These are phyloP conservation scores for Pelmatolapia mariae DNA, from an alignment of 2,113 vertebrate genomes.

Conservation along the genomic window DNA sequence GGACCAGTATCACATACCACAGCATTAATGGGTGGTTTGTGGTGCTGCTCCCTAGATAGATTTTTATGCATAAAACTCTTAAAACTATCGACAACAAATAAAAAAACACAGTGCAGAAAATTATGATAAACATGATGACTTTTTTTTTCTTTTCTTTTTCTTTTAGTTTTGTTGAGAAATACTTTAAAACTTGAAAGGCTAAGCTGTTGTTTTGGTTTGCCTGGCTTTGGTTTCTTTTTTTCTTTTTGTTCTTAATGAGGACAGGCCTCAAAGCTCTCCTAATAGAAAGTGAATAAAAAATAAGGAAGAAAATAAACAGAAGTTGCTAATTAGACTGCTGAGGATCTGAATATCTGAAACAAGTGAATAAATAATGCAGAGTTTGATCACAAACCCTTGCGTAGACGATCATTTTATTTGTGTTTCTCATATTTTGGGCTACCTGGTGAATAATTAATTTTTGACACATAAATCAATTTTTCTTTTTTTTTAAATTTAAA, in stretches of 20 bases:
- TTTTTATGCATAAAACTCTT: background rate
- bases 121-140: background rate
- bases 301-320: background rate
- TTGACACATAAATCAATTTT: background rate
- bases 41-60: background rate
- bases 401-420: background rate
- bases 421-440: background rate
- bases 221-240: background rate
- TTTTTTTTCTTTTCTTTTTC: background rate
- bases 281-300: background rate
- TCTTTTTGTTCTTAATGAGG: background rate
- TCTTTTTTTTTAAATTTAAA: background rate
- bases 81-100: background rate
- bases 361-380: background rate
- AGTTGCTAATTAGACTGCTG: background rate
- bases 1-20: background rate
- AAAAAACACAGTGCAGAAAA: background rate
- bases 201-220: background rate
- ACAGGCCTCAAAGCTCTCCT: background rate
- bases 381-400: background rate
- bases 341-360: background rate
- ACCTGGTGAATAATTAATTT: background rate
- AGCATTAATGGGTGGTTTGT: background rate
- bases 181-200: background rate
- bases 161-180: background rate